A percentile compares a stretch with the other conserved stretches of the same genome.
These are phyloP conservation scores for Styela clava DNA, from an alignment of 23 tunicate species.

Conservation along the genomic window DNA sequence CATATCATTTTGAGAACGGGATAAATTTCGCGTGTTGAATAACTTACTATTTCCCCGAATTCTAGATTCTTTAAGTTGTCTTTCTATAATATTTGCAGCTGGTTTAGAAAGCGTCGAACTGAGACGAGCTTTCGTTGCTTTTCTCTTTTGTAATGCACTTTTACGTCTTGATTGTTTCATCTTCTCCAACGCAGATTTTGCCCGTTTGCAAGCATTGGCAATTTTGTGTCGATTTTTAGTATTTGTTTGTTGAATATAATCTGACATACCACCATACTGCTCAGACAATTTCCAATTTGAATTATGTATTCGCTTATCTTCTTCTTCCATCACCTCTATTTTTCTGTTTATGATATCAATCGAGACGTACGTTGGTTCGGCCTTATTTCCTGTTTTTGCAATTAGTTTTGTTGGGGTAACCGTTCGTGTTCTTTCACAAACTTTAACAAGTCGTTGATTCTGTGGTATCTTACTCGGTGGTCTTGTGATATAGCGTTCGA, in stretches of 20 bases:
- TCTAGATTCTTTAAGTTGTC: neutral
- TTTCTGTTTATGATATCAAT: neutral
- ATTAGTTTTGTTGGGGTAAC: neutral
- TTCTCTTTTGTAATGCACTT: neutral
- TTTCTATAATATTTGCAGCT: neutral
- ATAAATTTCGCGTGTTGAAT: neutral
- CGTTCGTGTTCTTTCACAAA: neutral
- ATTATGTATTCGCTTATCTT: neutral
- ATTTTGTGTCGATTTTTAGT: neutral
- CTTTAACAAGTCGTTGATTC: neutral
- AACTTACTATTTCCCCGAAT: neutral
- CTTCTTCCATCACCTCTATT: constrained; percentile 1
- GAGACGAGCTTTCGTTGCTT: neutral
- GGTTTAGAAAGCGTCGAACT: neutral
- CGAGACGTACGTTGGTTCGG: neutral
- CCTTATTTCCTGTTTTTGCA: neutral
- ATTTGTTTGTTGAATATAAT: neutral
- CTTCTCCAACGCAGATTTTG: neutral
- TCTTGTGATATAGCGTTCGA: neutral
- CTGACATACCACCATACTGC: neutral
- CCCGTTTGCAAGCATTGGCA: constrained; percentile 9
- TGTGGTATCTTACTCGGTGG: neutral
- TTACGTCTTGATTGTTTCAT: neutral
- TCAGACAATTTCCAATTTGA: neutral
- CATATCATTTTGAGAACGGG: neutral